Conservation (phyloP, 2,888 invertebrate species). For the Leptura quadrifasciata region DNA sequence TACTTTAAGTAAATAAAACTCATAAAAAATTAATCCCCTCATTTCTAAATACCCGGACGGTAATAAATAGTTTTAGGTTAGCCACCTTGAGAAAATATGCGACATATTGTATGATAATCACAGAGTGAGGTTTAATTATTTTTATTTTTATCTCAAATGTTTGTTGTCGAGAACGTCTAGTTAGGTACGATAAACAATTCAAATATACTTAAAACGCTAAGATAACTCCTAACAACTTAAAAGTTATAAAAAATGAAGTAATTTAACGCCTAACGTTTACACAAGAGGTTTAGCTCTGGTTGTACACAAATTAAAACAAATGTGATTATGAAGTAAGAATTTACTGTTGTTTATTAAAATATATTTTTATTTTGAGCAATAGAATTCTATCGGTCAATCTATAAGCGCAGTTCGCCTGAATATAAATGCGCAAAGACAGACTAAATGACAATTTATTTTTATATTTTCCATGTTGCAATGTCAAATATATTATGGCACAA, state of each 20-base stretch:
- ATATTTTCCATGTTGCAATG: too few species aligned
- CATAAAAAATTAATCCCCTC: too few species aligned
- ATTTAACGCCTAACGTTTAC: constrained; percentile 42
- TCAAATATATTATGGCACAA: too few species aligned
- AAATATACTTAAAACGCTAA: constrained; percentile 43
- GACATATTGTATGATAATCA: constrained; percentile 34
- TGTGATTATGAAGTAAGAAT: neutral
- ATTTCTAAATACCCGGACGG: neutral
- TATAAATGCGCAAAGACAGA: too few species aligned
- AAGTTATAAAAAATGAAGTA: constrained; percentile 44
- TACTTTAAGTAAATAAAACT: too few species aligned
- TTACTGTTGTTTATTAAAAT: too few species aligned
- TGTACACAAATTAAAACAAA: constrained; percentile 4
- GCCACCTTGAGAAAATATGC: constrained; percentile 33
- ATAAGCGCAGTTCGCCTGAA: too few species aligned
- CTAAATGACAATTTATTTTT: too few species aligned
- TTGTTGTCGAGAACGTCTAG: constrained; percentile 42
- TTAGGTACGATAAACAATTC: constrained; percentile 43
- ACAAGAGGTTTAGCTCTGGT: constrained; percentile 21
- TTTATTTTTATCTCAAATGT: constrained; percentile 40
- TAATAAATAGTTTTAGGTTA: constrained; percentile 14
- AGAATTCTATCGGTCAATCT: too few species aligned
- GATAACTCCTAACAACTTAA: constrained; percentile 38
- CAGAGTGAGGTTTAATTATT: constrained; percentile 36
- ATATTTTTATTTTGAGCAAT: too few species aligned